Conservation (phyloP, 2,113 vertebrate species). For the Epinephelus lanceolatus region DNA sequence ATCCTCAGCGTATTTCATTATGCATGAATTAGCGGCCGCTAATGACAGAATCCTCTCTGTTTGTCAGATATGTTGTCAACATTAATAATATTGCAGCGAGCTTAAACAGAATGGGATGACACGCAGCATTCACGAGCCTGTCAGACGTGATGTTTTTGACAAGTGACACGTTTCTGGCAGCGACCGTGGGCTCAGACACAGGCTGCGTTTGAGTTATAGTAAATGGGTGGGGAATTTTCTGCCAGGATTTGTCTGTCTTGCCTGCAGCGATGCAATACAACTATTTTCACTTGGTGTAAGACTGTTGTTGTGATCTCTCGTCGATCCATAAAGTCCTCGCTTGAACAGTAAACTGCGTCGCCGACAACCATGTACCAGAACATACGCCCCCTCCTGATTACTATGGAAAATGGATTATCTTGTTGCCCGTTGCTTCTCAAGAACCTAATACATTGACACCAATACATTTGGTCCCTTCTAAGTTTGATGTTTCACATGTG, state of each 20-base stretch:
- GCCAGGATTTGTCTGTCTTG: slow-evolving; percentile 32
- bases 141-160: slow-evolving; percentile 57
- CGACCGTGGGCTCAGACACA: background rate
- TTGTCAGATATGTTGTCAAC: slow-evolving; percentile 73
- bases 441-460: slow-evolving; percentile 12
- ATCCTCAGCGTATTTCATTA: slow-evolving; percentile 73
- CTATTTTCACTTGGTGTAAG: slow-evolving; percentile 25
- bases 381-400: slow-evolving; percentile 27
- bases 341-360: background rate
- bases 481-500: background rate
- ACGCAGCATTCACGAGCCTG: slow-evolving; percentile 53
- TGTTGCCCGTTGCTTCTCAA: slow-evolving; percentile 16
- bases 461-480: background rate
- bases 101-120: slow-evolving; percentile 65
- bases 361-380: slow-evolving; percentile 22
- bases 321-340: slow-evolving; percentile 7
- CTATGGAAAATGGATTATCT: slow-evolving; percentile 45
- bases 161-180: slow-evolving; percentile 47
- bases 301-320: slow-evolving; percentile 14
- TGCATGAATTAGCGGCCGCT: slow-evolving; percentile 70
- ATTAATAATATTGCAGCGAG: slow-evolving; percentile 61
- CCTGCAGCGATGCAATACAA: slow-evolving; percentile 20
- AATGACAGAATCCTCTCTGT: slow-evolving; percentile 73
- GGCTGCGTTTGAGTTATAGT: slow-evolving; percentile 15
- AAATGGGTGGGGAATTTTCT: slow-evolving; percentile 25